A percentile compares a stretch with the other conserved stretches of the same genome.
Evolutionary conservation across 2,113 vertebrate species (phyloP).

Genomic region (Hippoglossus stenolepis): DNA sequence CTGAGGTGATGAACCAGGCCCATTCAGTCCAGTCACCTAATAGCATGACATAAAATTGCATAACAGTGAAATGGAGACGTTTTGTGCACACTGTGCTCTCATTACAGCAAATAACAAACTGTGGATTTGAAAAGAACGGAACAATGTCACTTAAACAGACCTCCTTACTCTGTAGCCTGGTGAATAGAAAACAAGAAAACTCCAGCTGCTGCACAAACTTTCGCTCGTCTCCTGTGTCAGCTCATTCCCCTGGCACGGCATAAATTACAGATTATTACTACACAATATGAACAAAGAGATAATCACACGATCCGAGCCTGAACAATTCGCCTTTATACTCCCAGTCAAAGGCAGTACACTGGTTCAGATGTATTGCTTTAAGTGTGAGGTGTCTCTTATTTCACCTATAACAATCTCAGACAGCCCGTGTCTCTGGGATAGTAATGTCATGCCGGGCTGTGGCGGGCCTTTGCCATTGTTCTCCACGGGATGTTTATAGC

Average conservation of each 20-base stretch:
- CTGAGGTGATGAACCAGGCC: conserved; percentile 58
- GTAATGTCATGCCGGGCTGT: conserved; percentile 66
- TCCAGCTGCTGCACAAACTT: conserved; percentile 19
- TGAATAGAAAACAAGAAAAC: conserved; percentile 54
- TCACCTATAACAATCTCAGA: conserved; percentile 78
- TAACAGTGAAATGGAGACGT: conserved; percentile 63
- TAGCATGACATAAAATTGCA: conserved; percentile 63
- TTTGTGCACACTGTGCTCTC: conserved; percentile 51
- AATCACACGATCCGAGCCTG: conserved; percentile 66
- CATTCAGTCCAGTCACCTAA: conserved; percentile 68
- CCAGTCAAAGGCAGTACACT: conserved; percentile 57
- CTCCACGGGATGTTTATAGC: conserved; percentile 74
- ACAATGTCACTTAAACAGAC: conserved; percentile 44
- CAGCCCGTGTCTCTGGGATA: conserved; percentile 67
- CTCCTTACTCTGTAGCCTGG: conserved; percentile 29
- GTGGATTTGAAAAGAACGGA: conserved; percentile 32
- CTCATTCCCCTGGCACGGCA: conserved; percentile 25
- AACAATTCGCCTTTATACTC: conserved; percentile 74
- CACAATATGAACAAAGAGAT: conserved; percentile 64
- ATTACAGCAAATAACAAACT: conserved; percentile 63
- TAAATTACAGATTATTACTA: conserved; percentile 49
- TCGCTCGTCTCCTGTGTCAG: conserved; percentile 19
- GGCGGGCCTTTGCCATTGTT: conserved; percentile 77
- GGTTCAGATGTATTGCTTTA: conserved; percentile 72
- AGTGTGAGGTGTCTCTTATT: conserved; percentile 76